Percentiles rank a stretch among this genome's conserved stretches.
Conservation (phyloP, 2,797 vertebrate genomes). For the Gymnothorax javanicus region DNA sequence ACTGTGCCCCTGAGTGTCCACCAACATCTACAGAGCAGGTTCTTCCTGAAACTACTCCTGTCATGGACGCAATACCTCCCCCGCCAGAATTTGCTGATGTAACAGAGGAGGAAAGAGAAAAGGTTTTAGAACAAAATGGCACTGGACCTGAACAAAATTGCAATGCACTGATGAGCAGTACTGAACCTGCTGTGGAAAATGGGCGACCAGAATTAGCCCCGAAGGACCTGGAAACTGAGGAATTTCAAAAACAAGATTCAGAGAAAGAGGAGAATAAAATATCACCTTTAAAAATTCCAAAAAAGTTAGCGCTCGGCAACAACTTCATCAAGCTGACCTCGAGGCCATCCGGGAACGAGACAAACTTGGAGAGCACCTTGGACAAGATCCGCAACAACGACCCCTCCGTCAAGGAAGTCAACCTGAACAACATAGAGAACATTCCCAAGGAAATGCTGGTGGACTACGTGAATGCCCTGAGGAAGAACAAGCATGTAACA, state of each 20-base stretch:
- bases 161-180: slow-evolving; percentile 45
- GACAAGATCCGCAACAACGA: slow-evolving; percentile 85
- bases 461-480: slow-evolving; percentile 89
- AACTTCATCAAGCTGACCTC: slow-evolving; percentile 89
- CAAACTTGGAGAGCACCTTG: slow-evolving; percentile 89
- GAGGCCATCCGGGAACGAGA: slow-evolving; percentile 95
- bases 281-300: slow-evolving; percentile 87
- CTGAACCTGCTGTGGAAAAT: slow-evolving; percentile 25
- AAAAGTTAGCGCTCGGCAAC: slow-evolving; percentile 80
- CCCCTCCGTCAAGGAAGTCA: slow-evolving; percentile 85
- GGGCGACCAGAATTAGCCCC: slow-evolving; percentile 30
- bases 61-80: slow-evolving; percentile 23
- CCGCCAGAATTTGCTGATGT: slow-evolving; percentile 33
- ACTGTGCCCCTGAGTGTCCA: slow-evolving; percentile 28
- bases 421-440: slow-evolving; percentile 98
- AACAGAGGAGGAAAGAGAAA: slow-evolving; percentile 35
- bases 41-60: neutral
- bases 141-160: slow-evolving; percentile 36
- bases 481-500: slow-evolving; percentile 91
- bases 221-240: slow-evolving; percentile 47
- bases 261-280: slow-evolving; percentile 80
- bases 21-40: slow-evolving; percentile 31
- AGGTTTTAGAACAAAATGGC: slow-evolving; percentile 29
- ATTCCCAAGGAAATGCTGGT: slow-evolving; percentile 95
- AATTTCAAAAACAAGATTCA: slow-evolving; percentile 54